These are phyloP conservation scores for Neodontobutis hainanensis DNA, from an alignment of 2,113 vertebrate species.

Conservation along the genomic window DNA sequence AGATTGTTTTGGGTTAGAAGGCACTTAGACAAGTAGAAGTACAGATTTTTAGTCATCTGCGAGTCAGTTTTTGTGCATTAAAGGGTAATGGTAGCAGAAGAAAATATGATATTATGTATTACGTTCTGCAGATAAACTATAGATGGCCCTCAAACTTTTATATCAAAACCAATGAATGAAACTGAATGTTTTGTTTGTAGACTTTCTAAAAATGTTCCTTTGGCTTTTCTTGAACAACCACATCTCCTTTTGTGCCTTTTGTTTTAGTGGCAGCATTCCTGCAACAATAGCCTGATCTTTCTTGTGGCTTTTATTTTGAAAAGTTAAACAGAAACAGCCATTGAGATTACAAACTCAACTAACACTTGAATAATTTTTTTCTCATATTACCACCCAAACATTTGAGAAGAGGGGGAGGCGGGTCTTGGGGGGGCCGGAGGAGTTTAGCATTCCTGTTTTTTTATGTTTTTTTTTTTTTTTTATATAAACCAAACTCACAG, in stretches of 20 bases:
- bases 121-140: too few species aligned
- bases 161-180: too few species aligned
- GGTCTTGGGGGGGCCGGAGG: slow-evolving; percentile 34
- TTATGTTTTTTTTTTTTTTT: not conserved
- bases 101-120: too few species aligned
- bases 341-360: slow-evolving; percentile 74
- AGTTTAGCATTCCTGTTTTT: slow-evolving; percentile 63
- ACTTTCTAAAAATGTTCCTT: slow-evolving; percentile 15
- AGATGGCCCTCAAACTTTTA: too few species aligned
- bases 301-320: slow-evolving; percentile 69
- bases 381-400: slow-evolving; percentile 62
- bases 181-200: not conserved
- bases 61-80: too few species aligned
- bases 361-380: slow-evolving; percentile 64
- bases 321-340: slow-evolving; percentile 75
- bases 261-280: slow-evolving; percentile 87
- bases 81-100: too few species aligned
- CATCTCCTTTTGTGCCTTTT: slow-evolving; percentile 22
- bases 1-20: too few species aligned
- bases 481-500: slow-evolving; percentile 73
- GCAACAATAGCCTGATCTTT: slow-evolving; percentile 76
- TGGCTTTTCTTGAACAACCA: slow-evolving; percentile 21
- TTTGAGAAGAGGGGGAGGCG: slow-evolving; percentile 63
- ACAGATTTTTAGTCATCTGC: too few species aligned
- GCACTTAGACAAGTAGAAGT: too few species aligned